A percentile compares a stretch with the other conserved stretches of the same genome.
Conservation (phyloP, 2,888 invertebrate genomes). For the Tupiocoris notatus region DNA sequence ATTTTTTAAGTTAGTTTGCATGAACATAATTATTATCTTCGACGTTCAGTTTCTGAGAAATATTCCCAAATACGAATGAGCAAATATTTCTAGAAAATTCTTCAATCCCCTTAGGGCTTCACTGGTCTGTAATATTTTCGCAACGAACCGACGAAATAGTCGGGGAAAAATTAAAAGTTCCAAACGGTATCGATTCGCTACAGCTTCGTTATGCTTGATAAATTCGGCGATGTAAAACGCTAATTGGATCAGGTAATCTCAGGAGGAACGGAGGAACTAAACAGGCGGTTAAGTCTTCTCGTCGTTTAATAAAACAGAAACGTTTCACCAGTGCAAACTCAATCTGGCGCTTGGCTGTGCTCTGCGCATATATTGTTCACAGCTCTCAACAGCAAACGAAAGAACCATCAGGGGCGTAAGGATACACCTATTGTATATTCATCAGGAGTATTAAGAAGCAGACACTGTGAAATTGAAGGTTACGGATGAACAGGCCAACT, state of each 20-base stretch:
- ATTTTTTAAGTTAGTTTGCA: no score
- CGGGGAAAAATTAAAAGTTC: no score
- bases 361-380: constrained; percentile 2
- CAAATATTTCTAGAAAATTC: no score
- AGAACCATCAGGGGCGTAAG: not conserved
- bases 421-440: constrained; percentile 45
- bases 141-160: no score
- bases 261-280: constrained; percentile 18
- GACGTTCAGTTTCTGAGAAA: no score
- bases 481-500: constrained; percentile 44
- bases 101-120: no score
- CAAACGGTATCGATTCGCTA: no score
- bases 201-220: no score
- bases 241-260: constrained; percentile 36
- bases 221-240: no score
- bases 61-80: no score
- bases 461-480: constrained; percentile 47
- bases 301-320: constrained; percentile 39
- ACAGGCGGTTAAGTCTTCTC: constrained; percentile 17
- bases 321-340: constrained; percentile 24
- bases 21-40: no score
- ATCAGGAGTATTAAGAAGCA: constrained; percentile 46
- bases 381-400: not conserved
- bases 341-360: not conserved
- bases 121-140: no score